Base-by-base conservation (phyloP, 2,888 invertebrate species). In the Phania funesta region DNA sequence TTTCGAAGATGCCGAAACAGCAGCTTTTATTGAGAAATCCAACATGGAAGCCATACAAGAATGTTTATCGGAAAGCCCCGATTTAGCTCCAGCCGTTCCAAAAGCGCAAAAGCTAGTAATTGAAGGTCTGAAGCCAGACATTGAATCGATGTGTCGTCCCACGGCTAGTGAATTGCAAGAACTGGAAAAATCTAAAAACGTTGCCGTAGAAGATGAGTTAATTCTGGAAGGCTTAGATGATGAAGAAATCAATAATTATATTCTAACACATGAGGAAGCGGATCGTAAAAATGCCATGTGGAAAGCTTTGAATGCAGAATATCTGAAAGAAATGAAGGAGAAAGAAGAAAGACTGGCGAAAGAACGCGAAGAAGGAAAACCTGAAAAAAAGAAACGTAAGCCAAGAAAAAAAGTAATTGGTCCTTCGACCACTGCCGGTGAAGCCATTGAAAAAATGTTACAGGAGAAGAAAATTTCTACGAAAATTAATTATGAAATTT, bases 401-500 rank as follows among this genome's bases (percentile, higher is more conserved):
- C 92, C 93, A 0, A 93, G 93, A 86, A 94, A 94, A 87, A 94
- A 94, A 85, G 91, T 92, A 2, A 92, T 93, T 50, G 93, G 93
- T 41, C 95, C 95, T 0, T 94, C 95, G 0, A 93, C 91, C 76
- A 94, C 94, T 0, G 93, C 93, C 71, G 96, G 96, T 3, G 98
- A 99, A 91, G 99, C 99, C 0, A 97, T 99, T 54, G 97, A 97
- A 89, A 98, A 98, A 91, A 98, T 99, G 94, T 92, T 99, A 20
- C 96, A 96, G 85, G 99, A 99, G 89, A 98, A 98, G 91, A 96
- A 96, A 89, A 95, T 99, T 84, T 99, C 99, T 3, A 95, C 94
- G 4, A 99, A 99, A 93, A 98, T 99, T 71, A 99, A 99, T 91
- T 99, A 99, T 88, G 99, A 99, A 86, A 98, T 99, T 44, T 91